Base-by-base conservation (phyloP, 2,797 vertebrate genomes). In the Helicolenus hilgendorfi region DNA sequence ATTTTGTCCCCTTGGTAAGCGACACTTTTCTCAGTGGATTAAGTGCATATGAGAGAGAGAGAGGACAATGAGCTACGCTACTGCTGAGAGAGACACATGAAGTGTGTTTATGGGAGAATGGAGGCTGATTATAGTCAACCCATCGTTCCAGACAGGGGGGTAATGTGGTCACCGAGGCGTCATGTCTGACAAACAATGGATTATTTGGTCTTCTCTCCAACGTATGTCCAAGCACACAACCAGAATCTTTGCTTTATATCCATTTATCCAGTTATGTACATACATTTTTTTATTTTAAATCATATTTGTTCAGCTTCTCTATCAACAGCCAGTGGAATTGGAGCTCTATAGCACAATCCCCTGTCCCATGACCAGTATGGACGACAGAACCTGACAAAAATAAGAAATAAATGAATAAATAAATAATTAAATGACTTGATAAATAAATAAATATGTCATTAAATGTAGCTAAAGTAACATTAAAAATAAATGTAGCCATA, bases 1-100 rank as follows among this genome's bases (percentile, higher is more conserved):
- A 85, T 90, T 88, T 75, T 76, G 14, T 58, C 84, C 60, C 26
- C 41, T 68, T 85, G 70, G 79, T 75, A 89, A 79, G 65, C 10
- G 0, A 81, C 77, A 74, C 36, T 72, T 84, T 91, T 56, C 7
- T 79, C 65, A n/a, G 5, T 75, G 26, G 45, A 72, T 80, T 65
- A 77, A 79, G 72, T 82, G 64, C 29, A 38, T 53, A 68, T 72
- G 59, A 73, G 63, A 59, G 55, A 22, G 55, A 22, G 27, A 49
- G 58, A 29, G 56, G 31, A 83, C 67, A 87, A 89, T 71, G 72
- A 79, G 55, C 71, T 27, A 2, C 3, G 18, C 27, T 63, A 38
- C 26, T 75, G 76, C 63, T 24, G 31, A 82, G 36, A 65, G 35
- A 71, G 65, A 77, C 74, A 83, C 65, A 77, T 90, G 59, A 83